phyloP scores from a whole-genome alignment of 1,140 invertebrate genomes.

The Cecropterus lyciades region DNA sequence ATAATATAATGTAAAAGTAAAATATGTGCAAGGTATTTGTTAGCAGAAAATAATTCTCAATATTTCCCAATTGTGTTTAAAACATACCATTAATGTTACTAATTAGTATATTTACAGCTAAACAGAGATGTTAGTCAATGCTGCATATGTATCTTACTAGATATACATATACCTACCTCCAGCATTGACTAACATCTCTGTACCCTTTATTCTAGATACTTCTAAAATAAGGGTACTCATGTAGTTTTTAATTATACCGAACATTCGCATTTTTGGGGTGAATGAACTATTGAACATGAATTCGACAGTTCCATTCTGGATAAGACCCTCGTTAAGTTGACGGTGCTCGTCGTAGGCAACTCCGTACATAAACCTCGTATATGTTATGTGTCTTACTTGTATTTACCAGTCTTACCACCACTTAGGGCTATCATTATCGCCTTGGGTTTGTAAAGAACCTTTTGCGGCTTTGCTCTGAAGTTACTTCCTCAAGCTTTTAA shows the following conservation, averaged over 20 bases:
- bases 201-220: no score
- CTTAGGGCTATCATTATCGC: slow-evolving; percentile 5
- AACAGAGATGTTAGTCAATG: no score
- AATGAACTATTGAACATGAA: slow-evolving; percentile 8
- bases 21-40: no score
- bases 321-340: slow-evolving; percentile 6
- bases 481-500: slow-evolving; percentile 1
- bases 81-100: no score
- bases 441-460: slow-evolving; percentile 2
- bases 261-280: neutral
- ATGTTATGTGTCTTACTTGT: neutral
- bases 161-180: no score
- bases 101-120: no score
- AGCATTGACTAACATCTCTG: no score
- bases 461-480: neutral
- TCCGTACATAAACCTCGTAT: neutral
- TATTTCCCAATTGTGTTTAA: no score
- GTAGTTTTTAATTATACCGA: neutral
- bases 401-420: neutral
- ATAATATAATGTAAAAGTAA: no score
- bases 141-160: no score
- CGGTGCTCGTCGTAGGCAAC: slow-evolving; percentile 8
- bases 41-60: no score
- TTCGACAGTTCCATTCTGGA: slow-evolving; percentile 16
- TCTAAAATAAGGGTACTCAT: no score